Evolutionary conservation across 2,797 vertebrate genomes (phyloP), one percentile per base, ranked within the genome.

Genomic region (Acomys russatus): DNA sequence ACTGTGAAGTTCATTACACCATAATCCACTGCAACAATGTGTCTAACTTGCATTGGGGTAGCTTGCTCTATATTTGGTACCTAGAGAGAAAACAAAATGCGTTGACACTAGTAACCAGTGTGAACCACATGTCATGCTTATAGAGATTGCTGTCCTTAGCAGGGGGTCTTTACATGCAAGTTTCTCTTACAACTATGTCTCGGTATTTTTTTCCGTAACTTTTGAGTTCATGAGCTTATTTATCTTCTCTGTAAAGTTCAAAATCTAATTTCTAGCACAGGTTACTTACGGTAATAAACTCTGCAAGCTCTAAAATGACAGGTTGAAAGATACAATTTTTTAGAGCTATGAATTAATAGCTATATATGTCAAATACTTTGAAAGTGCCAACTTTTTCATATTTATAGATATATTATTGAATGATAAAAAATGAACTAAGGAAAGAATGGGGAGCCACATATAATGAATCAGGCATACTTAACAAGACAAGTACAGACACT

Each of bases 391-490:
- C 98, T 98, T 99, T 98, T 98, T 98, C 98, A 98, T 98, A 98
- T 98, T 99, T 99, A 99, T 99, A 98, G 99, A 99, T 99, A 98
- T 98, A 99, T 99, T 98, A 99, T 98, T 98, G 98, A 99, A 99
- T 98, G 98, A 99, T 98, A 98, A 98, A 99, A 99, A 99, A 98
- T 99, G 98, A 98, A 98, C 98, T 98, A 97, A 93, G 66, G 97
- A 98, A 98, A 98, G 98, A 98, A 98, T 97, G 98, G 98, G 97
- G 98, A 98, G 98, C 98, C 98, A 98, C 98, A 98, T 99, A 98
- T 98, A 99, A 99, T 98, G 99, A 99, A 99, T 99, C 99, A 98
- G 99, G 99, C 98, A 98, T 99, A 99, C 98, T 99, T 99, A 99
- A 98, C 98, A 98, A 99, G 99, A 99, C 99, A 98, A 98, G 98